These are phyloP conservation scores for Chamaetylas fuelleborni DNA, from an alignment of 2,113 vertebrate genomes.

Conservation along the genomic window DNA sequence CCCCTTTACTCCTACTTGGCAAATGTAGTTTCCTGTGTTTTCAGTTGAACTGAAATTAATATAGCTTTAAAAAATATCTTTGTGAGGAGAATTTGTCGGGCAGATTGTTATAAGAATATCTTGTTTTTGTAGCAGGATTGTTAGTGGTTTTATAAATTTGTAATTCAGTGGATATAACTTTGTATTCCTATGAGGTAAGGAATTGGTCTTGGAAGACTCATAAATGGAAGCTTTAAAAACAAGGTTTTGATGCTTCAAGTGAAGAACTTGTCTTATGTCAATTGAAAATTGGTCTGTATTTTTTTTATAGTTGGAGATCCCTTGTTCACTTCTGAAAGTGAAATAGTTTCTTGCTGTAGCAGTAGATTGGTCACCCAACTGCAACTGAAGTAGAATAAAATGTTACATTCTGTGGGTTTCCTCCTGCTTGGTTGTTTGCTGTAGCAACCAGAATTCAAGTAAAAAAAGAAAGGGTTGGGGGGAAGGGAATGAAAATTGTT, in stretches of 20 bases:
- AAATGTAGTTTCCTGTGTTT: conserved; percentile 10
- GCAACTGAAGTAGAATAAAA: neutral
- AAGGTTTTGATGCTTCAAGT: neutral
- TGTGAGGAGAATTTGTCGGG: neutral
- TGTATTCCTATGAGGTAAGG: neutral
- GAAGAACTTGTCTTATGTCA: neutral
- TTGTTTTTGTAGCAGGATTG: neutral
- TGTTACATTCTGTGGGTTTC: neutral
- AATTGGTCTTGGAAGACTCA: neutral
- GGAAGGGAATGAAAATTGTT: neutral
- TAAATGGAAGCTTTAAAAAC: neutral
- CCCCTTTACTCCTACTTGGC: neutral
- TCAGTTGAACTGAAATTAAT: neutral
- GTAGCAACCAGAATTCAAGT: neutral
- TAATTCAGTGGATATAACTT: neutral
- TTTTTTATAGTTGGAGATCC: neutral
- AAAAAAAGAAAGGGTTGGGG: neutral
- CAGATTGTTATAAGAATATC: neutral
- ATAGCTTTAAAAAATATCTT: neutral
- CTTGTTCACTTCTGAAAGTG: neutral
- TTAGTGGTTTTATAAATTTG: neutral
- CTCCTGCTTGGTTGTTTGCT: neutral
- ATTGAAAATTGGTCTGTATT: neutral
- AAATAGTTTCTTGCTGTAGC: neutral
- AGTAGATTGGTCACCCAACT: neutral